These are phyloP conservation scores for Heliconius nattereri DNA, from an alignment of 1,140 invertebrate species.

Conservation along the genomic window DNA sequence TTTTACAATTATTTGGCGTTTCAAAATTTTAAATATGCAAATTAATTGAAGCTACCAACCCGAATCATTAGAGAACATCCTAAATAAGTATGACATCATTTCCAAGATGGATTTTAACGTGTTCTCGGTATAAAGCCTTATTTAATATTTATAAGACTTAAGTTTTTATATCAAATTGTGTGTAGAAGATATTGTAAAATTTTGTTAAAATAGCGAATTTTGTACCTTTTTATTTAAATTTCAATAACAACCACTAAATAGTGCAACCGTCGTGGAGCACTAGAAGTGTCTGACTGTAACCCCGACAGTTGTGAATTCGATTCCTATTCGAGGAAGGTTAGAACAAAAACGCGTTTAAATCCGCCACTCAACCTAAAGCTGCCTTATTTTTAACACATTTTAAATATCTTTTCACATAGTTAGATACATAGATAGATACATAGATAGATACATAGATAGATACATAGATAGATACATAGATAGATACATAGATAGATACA, in stretches of 20 bases:
- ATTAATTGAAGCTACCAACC: not conserved
- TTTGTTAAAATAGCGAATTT: not conserved
- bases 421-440: too few species aligned
- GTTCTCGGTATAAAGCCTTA: conserved; percentile 4
- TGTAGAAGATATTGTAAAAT: not conserved
- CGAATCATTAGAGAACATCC: conserved; percentile 10
- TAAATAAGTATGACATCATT: conserved; percentile 22
- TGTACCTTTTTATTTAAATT: not conserved
- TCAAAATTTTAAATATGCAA: not conserved
- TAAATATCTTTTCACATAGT: not conserved
- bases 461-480: not conserved
- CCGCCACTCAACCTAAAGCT: too few species aligned
- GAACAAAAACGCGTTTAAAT: too few species aligned
- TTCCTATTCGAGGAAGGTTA: too few species aligned
- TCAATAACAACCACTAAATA: too few species aligned
- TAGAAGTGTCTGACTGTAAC: too few species aligned
- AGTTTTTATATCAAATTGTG: not conserved
- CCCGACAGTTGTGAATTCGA: too few species aligned
- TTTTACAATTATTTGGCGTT: not conserved
- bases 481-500: not conserved
- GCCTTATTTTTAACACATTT: too few species aligned
- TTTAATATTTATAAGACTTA: conserved; percentile 10
- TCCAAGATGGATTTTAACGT: conserved; percentile 2
- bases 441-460: not conserved
- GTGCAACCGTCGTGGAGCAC: too few species aligned